Base-by-base conservation (phyloP, 2,113 vertebrate genomes). In the Pica pica region DNA sequence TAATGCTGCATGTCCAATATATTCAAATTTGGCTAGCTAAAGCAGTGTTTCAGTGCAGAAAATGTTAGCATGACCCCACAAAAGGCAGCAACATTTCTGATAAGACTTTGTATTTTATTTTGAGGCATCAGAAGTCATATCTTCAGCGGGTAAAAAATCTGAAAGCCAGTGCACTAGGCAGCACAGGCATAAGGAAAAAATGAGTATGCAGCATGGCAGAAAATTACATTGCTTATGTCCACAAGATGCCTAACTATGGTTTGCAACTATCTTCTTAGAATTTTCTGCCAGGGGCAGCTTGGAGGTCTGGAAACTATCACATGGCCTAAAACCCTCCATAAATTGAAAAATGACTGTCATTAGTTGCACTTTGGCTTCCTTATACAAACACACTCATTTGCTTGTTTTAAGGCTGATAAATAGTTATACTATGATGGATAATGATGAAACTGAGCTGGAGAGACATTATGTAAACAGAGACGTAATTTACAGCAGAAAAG, bases 341-440 rank as follows among this genome's bases (percentile, higher is more conserved):
- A 73, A 89, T 27, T 92, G 94, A 97, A 95, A 96, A 96, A 94
- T 90, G 46, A 60, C 50, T 76, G 79, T 84, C 64, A 80, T 89
- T 93, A 75, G 42, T 81, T 83, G 41, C 74, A 74, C 81, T 93
- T 77, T 71, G 89, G 37, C 71, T 89, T 65, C 70, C 65, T 79
- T 93, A 44, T 44, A 10, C 41, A 89, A 42, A 85, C 71, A 75
- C 37, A 49, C 69, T 83, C 91, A 63, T 75, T 87, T 96, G 83
- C 67, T 90, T 93, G 63, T 82, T 76, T 77, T 70, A 73, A 88
- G 82, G 44, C 84, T 59, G 61, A 84, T 90, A 94, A 70, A 74
- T 96, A 94, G 73, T 79, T 86, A n/a, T 61, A 46, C 53, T 52
- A 2, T 91, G 87, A 93, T 95, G 68, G 74, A 94, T 80, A 78